phyloP scores from a whole-genome alignment of 2,797 vertebrate species.

The Miopithecus talapoin region DNA sequence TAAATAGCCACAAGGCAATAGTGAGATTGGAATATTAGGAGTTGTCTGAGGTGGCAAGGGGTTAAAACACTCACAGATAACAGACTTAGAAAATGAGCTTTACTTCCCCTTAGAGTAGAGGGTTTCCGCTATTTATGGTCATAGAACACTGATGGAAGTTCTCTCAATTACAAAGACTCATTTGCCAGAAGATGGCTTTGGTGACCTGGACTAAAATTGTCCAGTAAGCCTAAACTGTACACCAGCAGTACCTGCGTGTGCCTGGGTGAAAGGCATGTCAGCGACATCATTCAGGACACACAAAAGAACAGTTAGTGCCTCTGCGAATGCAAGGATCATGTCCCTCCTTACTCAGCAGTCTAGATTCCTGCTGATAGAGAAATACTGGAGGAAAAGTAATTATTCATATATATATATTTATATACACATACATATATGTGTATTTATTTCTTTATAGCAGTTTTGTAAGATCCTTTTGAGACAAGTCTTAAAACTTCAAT shows the following conservation, averaged over 20 bases:
- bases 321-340: not conserved
- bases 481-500: slow-evolving; percentile 30
- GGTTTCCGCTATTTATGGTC: not conserved
- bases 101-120: not conserved
- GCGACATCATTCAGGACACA: not conserved
- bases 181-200: not conserved
- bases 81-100: not conserved
- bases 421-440: too few species aligned
- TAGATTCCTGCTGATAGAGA: not conserved
- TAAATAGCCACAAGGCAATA: not conserved
- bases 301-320: not conserved
- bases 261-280: not conserved
- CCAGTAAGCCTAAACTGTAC: not conserved
- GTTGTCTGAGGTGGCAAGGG: not conserved
- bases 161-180: not conserved
- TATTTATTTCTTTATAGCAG: slow-evolving; percentile 11
- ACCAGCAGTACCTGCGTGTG: not conserved
- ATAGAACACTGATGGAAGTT: not conserved
- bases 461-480: slow-evolving; percentile 34
- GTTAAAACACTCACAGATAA: not conserved
- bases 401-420: not conserved
- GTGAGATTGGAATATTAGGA: not conserved
- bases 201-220: not conserved
- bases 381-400: not conserved
- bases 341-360: slow-evolving; percentile 6